Percentiles rank a stretch among this genome's conserved stretches.
Conservation (phyloP, 2,888 invertebrate species). For the Syrista parreyssii region DNA sequence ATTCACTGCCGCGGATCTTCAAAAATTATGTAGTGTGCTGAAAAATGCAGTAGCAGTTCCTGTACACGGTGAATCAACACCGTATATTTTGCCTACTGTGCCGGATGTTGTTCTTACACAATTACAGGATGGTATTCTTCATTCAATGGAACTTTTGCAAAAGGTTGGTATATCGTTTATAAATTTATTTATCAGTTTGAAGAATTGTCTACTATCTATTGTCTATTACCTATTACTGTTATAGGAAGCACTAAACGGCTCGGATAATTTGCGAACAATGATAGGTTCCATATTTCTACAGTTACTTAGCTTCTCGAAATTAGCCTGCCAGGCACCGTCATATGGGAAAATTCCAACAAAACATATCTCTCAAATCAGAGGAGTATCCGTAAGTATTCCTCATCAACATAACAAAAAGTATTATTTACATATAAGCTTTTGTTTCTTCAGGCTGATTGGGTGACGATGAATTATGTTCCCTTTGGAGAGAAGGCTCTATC, state of each 20-base stretch:
- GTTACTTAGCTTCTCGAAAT: conserved; percentile 74
- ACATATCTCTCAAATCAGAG: conserved; percentile 64
- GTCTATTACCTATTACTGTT: conserved; percentile 23
- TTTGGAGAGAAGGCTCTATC: conserved; percentile 85
- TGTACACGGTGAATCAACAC: conserved; percentile 82
- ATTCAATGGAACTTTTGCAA: conserved; percentile 88
- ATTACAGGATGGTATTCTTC: conserved; percentile 85
- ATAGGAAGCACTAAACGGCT: conserved; percentile 71
- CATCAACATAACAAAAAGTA: conserved; percentile 1
- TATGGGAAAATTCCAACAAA: conserved; percentile 71
- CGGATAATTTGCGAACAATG: conserved; percentile 73
- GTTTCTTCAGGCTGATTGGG: conserved; percentile 74
- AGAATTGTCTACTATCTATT: conserved; percentile 9
- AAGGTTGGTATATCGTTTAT: conserved; percentile 69
- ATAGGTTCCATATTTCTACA: conserved; percentile 77
- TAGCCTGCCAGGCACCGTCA: conserved; percentile 75
- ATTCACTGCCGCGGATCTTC: conserved; percentile 79
- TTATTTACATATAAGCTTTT: conserved; percentile 20
- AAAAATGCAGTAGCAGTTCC: conserved; percentile 84
- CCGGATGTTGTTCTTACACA: conserved; percentile 85
- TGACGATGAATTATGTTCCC: conserved; percentile 85
- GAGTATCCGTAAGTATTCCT: conserved; percentile 52
- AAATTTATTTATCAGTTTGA: neutral
- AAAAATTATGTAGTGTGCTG: conserved; percentile 81
- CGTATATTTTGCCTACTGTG: conserved; percentile 83